phyloP scores from a whole-genome alignment of 2,888 invertebrate genomes.

The Acrobasis suavella region DNA sequence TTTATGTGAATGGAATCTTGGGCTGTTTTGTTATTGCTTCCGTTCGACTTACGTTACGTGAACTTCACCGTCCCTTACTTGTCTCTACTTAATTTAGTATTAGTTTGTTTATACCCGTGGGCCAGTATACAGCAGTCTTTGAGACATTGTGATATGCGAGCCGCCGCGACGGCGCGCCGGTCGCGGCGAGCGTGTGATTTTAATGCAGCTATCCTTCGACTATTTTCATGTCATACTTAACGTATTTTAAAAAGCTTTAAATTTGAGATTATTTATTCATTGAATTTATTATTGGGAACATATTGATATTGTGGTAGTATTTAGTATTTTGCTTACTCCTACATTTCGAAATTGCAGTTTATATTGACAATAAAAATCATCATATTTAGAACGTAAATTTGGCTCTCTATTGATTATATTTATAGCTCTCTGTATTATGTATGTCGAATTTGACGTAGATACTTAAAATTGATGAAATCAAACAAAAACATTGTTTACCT shows the following conservation, averaged over 20 bases:
- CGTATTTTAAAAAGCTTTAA: conserved; percentile 75
- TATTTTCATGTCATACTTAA: conserved; percentile 55
- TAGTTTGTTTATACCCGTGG: conserved; percentile 74
- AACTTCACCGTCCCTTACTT: conserved; percentile 74
- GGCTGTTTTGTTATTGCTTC: conserved; percentile 68
- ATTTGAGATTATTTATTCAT: conserved; percentile 79
- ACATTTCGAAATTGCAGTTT: conserved; percentile 47
- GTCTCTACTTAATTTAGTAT: conserved; percentile 79
- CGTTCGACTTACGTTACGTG: conserved; percentile 51
- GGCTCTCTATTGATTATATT: conserved; percentile 63
- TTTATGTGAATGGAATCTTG: conserved; percentile 61
- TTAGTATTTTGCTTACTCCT: conserved; percentile 44
- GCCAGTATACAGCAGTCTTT: conserved; percentile 77
- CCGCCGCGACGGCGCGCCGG: too few species aligned
- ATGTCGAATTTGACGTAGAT: conserved; percentile 27
- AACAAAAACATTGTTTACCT: conserved; percentile 42
- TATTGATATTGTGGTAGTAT: conserved; percentile 49
- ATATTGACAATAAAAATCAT: conserved; percentile 66
- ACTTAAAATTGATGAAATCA: conserved; percentile 25
- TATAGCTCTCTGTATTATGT: conserved; percentile 62
- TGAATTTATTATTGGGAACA: conserved; percentile 55
- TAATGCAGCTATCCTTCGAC: conserved; percentile 54
- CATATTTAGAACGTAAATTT: conserved; percentile 48
- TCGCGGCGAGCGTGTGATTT: conserved; percentile 47
- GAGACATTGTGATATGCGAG: conserved; percentile 76